Base-by-base conservation (phyloP, 92 coral and sea anemone species). In the Parazoanthus atlanticus region DNA sequence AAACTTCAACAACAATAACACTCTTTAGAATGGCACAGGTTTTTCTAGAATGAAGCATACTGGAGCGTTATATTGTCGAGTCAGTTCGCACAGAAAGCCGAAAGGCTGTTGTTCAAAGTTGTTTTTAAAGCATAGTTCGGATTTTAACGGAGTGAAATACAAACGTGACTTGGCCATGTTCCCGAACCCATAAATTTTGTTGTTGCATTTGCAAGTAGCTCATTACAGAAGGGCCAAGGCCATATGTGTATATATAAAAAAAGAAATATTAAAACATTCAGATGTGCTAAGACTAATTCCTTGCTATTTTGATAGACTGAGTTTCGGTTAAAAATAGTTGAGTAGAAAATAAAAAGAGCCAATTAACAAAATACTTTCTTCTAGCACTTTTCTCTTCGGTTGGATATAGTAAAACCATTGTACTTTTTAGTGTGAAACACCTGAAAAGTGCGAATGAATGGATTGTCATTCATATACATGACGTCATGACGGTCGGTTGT, bases 161-260 rank as follows among this genome's bases (percentile, higher is more conserved):
- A 71, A 70, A 28, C 78, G 87, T 84, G 79, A 84, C 87, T 41
- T 82, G 47, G 73, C 86, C 26, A 19, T 7, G 43, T 75, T 36
- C 79, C 49, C 75, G 11, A 64, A 52, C 74, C 43, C 8, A 61
- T 33, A 65, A 65, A 52, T 52, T 66, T 82, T 84, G 78, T 84
- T 70, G 66, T 70, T 70, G 87, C 87, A 84, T 84, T 84, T 43
- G n/a, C 71, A 71, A 70, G 67, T 7, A 84, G 78, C 78, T 46
- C 65, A 84, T 70, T 65, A 84, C 25, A 36, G 3, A 17, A 21
- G 23, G 87, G 87, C 87, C 87, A 84, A 84, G 87, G 87, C 28
- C 69, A 84, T 28, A 38, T 8, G 9, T 9, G 34, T 16, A 71
- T 40, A 69, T 69, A 41, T 67, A 84, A 43, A 75, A 8, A 1